Conservation (phyloP, 2,113 vertebrate genomes). For the Hypanus sabinus region DNA sequence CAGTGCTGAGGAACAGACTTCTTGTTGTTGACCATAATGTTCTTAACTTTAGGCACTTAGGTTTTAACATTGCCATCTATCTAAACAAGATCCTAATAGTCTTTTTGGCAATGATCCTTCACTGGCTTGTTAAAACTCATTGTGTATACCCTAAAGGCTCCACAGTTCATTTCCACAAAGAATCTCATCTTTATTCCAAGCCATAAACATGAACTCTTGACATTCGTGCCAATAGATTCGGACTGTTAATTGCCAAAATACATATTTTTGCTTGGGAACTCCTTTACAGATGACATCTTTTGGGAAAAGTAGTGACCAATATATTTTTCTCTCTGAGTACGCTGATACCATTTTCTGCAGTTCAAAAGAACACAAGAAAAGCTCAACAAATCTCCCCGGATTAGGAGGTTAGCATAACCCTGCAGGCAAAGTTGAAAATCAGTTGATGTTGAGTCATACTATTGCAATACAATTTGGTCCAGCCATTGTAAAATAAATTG, state of each 20-base stretch:
- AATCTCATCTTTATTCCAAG: slow-evolving; percentile 17
- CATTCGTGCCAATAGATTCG: background rate
- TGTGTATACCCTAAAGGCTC: slow-evolving; percentile 15
- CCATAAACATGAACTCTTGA: slow-evolving; percentile 17
- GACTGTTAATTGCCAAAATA: slow-evolving; percentile 29
- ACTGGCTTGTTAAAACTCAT: slow-evolving; percentile 11
- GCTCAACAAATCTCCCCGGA: slow-evolving; percentile 26
- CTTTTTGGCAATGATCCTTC: slow-evolving; percentile 21
- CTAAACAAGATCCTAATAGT: slow-evolving; percentile 21
- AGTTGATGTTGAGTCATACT: background rate
- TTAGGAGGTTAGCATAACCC: slow-evolving; percentile 31
- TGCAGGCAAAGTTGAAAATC: slow-evolving; percentile 31
- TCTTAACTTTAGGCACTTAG: background rate
- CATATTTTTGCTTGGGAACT: slow-evolving; percentile 14
- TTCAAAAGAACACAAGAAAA: slow-evolving; percentile 30
- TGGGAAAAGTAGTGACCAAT: slow-evolving; percentile 16
- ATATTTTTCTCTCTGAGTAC: background rate
- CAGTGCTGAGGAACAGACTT: background rate
- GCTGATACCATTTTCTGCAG: background rate
- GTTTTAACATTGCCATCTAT: background rate
- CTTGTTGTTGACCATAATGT: background rate
- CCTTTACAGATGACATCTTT: slow-evolving; percentile 6
- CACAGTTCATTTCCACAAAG: slow-evolving; percentile 14
- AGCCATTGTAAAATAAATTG: slow-evolving; percentile 29
- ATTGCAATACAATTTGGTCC: background rate